Conservation (phyloP, 2,113 vertebrate genomes). For the Ciconia boyciana region DNA sequence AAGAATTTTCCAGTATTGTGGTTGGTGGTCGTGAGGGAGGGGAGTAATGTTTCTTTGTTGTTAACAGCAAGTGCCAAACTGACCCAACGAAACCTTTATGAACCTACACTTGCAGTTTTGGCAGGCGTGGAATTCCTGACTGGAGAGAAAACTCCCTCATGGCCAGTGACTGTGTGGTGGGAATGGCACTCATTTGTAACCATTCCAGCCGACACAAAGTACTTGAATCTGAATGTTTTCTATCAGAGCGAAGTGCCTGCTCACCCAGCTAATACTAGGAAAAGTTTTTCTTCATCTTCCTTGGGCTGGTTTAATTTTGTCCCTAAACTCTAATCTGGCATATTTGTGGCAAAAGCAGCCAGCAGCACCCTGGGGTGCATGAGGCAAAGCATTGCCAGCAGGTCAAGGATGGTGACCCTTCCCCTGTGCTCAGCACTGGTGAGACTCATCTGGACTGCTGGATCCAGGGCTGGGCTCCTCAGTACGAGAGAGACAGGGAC, state of each 20-base stretch:
- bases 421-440: not conserved
- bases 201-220: not conserved
- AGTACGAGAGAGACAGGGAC: not conserved
- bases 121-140: not conserved
- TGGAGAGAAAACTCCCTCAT: not conserved
- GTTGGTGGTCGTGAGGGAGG: not conserved
- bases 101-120: not conserved
- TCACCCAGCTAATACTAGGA: not conserved
- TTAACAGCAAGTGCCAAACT: not conserved
- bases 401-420: not conserved
- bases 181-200: not conserved
- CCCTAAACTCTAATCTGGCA: not conserved
- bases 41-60: not conserved
- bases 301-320: not conserved
- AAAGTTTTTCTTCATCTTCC: not conserved
- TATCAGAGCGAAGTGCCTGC: not conserved
- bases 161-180: rapidly evolving
- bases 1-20: not conserved
- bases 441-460: not conserved
- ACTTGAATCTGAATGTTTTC: not conserved
- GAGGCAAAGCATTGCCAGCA: not conserved
- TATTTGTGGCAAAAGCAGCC: not conserved
- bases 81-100: not conserved
- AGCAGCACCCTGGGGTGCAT: not conserved
- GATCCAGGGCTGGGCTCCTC: not conserved